Evolutionary conservation across 2,888 invertebrate species (phyloP).

Genomic region (Rotaria sp.): DNA sequence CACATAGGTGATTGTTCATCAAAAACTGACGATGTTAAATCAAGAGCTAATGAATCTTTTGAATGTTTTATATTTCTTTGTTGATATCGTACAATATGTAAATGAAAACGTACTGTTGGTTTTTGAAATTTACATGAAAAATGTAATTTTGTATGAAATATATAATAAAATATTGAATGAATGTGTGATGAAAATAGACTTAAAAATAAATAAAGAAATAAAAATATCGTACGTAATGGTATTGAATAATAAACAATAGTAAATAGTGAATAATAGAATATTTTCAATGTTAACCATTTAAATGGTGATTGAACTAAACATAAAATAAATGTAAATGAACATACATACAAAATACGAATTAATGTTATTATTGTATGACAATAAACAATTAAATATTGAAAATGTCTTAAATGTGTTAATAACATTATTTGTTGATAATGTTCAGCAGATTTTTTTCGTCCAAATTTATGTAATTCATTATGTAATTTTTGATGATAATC

Average conservation of each 20-base stretch:
- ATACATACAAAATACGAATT: not conserved
- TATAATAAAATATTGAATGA: constrained; percentile 4
- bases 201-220: not conserved
- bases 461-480: not conserved
- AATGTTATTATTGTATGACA: not conserved
- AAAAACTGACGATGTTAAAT: not conserved
- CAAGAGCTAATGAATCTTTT: not conserved
- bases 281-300: not conserved
- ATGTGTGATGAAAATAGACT: not conserved
- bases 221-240: not conserved
- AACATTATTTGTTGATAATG: not conserved
- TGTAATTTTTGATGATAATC: not conserved
- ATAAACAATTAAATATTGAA: not conserved
- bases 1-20: not conserved
- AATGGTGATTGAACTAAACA: not conserved
- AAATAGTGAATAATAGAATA: not conserved
- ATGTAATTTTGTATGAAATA: not conserved
- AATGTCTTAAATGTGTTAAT: constrained; percentile 1
- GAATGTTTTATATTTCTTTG: not conserved
- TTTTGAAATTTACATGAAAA: not conserved
- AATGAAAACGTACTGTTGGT: not conserved
- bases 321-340: not conserved
- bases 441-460: not conserved
- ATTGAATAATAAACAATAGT: not conserved
- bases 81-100: not conserved